Evolutionary conservation across 2,113 vertebrate genomes (phyloP), one percentile per base, ranked within the genome.

Genomic region (Porphyrio hochstetteri): DNA sequence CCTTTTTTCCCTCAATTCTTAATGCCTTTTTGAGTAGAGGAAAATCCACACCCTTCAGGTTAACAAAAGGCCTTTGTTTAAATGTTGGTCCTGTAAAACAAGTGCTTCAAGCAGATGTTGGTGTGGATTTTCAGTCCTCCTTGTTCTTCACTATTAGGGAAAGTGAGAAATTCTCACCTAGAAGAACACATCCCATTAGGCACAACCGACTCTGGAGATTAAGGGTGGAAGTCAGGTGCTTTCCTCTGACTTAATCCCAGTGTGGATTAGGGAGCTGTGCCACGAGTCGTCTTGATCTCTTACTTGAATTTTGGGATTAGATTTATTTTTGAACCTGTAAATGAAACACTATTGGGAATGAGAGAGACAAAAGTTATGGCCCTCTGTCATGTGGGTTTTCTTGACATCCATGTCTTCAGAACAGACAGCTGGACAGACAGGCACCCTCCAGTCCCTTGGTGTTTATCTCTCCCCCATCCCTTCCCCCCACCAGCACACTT

Each of bases 151-250:
- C 85, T 82, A 38, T 74, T 82, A 68, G 83, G 55, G 87, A 88
- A 94, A 95, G 94, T 93, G 94, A 92, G 90, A 87, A 72, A 21
- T 94, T 95, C 74, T 87, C 36, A 81, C 67, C n/a, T 36, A 89
- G 69, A 76, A 75, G 72, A 84, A 42, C n/a, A 38, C 55, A 93
- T 82, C 90, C 70, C 61, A 82, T 82, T 91, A 92, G 94, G 65
- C 65, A 44, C 36, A 23, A 48, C 48, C 10, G 74, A 82, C 55
- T 78, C 69, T 81, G 77, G 90, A 91, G 92, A 89, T 87, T 84
- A 93, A 84, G 59, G 77, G 38, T 86, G n/a, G 72, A 74, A 91
- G 75, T 91, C 93, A 95, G 94, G 77, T 95, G 86, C 72, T 91
- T 94, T 94, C 35, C 71, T 80, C 74, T 77, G 81, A 71, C 67